Base-by-base conservation (phyloP, 2,113 vertebrate species). In the Poeciliopsis turrubarensis region DNA sequence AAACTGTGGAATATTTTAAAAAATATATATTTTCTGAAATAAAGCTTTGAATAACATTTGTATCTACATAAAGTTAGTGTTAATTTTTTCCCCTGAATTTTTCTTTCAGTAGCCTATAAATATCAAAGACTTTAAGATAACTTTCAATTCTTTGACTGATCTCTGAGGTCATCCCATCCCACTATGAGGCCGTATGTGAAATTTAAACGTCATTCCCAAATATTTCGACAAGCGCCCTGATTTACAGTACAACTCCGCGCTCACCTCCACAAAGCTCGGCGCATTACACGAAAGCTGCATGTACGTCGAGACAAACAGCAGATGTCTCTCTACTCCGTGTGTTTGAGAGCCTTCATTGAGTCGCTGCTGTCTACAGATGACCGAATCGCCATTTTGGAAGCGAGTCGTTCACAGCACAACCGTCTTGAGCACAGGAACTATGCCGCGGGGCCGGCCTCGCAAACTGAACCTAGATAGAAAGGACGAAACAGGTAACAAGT, bases 391-490 rank as follows among this genome's bases (percentile, higher is more conserved):
- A 95, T 95, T 94, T 95, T 95, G 94, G 91, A 95, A 89, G 83
- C 91, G 84, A 87, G 87, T 86, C 89, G 93, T 91, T 94, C 94
- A 94, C 93, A 94, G 93, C 93, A 95, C 94, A 94, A 93, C 94
- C 93, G 83, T 89, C 77, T 89, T 78, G 86, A 94, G 91, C 92
- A 93, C 94, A 95, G 95, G 95, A 94, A 95, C 95, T 95, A 97
- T 97, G 97, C 97, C 96, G 96, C 97, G 96, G 95, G 97, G 97
- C 95, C 96, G 97, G 91, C 97, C 96, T 94, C 96, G 96, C 90
- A 96, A 96, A 94, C 87, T 94, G 91, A 93, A 94, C 95, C 94
- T 95, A 89, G 85, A 93, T 94, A 94, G 94, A 90, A 93, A 90
- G 93, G 93, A 92, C 89, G 95, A 94, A 83, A 86, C 95, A 96